Conservation (phyloP, 2,888 invertebrate species). For the Blastobasis lacticolella region DNA sequence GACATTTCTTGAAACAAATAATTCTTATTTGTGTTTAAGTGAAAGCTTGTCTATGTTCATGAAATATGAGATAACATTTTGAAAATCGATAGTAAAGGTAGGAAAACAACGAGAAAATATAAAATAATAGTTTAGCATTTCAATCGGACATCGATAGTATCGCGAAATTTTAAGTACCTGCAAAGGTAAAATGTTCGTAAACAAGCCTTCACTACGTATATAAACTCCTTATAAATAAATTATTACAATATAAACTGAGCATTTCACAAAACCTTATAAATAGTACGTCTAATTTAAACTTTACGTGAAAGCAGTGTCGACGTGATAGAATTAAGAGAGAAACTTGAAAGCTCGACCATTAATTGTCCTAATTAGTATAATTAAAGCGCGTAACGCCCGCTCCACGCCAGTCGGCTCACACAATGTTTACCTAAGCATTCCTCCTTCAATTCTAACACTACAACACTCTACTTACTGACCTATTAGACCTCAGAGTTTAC, state of each 20-base stretch:
- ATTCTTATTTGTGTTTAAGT: too few relatives aligned
- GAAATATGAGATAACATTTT: background rate
- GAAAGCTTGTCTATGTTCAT: background rate
- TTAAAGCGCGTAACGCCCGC: slow-evolving; percentile 44
- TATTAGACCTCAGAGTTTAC: slow-evolving; percentile 11
- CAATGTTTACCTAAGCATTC: slow-evolving; percentile 19
- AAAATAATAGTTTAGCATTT: too few relatives aligned
- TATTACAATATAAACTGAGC: slow-evolving; percentile 3
- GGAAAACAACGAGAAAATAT: too few relatives aligned
- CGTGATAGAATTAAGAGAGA: slow-evolving; percentile 12
- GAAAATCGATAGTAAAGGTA: background rate
- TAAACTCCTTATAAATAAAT: slow-evolving; percentile 1
- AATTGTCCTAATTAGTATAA: slow-evolving; percentile 58
- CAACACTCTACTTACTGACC: slow-evolving; percentile 6
- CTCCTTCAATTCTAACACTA: slow-evolving; percentile 14
- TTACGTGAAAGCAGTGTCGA: slow-evolving; percentile 27
- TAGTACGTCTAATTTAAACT: slow-evolving; percentile 3
- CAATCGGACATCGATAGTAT: too few relatives aligned
- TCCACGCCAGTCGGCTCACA: slow-evolving; percentile 14
- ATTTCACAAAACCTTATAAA: slow-evolving; percentile 1
- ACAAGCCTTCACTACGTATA: slow-evolving; percentile 1
- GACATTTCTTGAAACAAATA: too few relatives aligned
- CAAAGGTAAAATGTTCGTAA: background rate
- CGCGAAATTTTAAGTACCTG: too few relatives aligned
- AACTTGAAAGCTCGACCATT: slow-evolving; percentile 29